Base-by-base conservation (phyloP, 2,888 invertebrate species). In the Andrena haemorrhoa region DNA sequence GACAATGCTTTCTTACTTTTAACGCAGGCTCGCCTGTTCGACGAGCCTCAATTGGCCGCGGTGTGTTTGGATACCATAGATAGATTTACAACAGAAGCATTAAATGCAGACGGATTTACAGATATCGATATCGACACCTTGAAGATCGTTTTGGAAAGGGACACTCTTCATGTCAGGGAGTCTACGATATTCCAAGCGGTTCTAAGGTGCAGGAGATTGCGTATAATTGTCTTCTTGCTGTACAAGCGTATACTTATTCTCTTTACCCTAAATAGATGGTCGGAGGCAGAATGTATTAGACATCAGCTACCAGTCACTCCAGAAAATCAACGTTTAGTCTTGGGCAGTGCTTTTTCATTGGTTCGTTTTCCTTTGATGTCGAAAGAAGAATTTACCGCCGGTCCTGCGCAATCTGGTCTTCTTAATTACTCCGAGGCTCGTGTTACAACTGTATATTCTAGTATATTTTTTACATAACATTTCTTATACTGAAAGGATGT, bases 281-380 rank as follows among this genome's bases (percentile, higher is more conserved):
- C 96, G 0, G 96, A 96, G 91, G 96, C 96, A 0, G 97, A 97
- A 92, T 97, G 97, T 92, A 94, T 94, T 31, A 94, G 97, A 33
- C 95, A 96, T 41, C 96, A 96, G 86, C 90, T 97, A 23, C 95
- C 96, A 0, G 95, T 96, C 1, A 96, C 95, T 0, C 95, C 97
- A 0, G 95, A 95, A 82, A 96, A 97, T 93, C 96, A 97, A 91
- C 94, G 97, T 82, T 93, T 94, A 78, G 96, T 97, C 0, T 94
- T 98, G 0, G 97, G 97, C 0, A 92, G 95, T 69, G 96, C 97
- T 0, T 95, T 98, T 86, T 95, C 96, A 51, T 95, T 97, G 0
- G 96, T 98, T 72, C 94, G 98, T 33, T 98, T 97, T 92, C 97
- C 98, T 0, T 94, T 97, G 29, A 98, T 98, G 97, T 96, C 97